A percentile compares a stretch with the other conserved stretches of the same genome.
These are phyloP conservation scores for Gnathonemus longibarbis DNA, from an alignment of 2,113 vertebrate genomes.

Conservation along the genomic window DNA sequence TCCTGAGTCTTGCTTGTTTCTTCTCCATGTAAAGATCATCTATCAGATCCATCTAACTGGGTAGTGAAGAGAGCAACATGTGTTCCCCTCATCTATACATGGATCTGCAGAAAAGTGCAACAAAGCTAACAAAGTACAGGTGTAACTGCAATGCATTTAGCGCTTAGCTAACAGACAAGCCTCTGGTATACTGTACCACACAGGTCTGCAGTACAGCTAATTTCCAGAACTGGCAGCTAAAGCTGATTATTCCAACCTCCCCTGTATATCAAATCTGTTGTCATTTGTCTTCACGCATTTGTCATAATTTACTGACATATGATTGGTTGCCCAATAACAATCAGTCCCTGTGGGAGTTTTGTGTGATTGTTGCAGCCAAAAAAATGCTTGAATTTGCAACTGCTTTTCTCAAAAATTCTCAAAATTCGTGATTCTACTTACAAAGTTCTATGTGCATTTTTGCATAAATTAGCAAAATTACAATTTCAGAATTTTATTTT, in stretches of 20 bases:
- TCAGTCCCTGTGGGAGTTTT: background rate
- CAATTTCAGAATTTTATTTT: background rate
- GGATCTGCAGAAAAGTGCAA: background rate
- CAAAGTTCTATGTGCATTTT: background rate
- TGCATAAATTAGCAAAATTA: background rate
- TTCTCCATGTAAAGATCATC: background rate
- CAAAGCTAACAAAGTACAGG: background rate
- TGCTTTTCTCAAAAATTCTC: background rate
- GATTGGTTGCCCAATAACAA: background rate
- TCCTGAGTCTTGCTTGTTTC: background rate
- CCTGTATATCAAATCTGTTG: background rate
- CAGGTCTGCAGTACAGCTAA: background rate
- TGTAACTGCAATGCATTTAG: background rate
- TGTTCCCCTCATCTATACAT: background rate
- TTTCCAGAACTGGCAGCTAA: background rate
- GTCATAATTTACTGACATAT: background rate
- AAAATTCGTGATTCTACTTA: background rate
- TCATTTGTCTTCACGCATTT: background rate
- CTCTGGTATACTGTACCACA: background rate
- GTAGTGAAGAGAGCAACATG: background rate
- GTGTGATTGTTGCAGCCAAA: background rate
- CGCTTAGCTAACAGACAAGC: background rate
- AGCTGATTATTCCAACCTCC: background rate
- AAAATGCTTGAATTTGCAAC: background rate
- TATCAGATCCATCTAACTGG: background rate